Evolutionary conservation across 1,140 invertebrate genomes (phyloP).

Genomic region (Campodea augens): DNA sequence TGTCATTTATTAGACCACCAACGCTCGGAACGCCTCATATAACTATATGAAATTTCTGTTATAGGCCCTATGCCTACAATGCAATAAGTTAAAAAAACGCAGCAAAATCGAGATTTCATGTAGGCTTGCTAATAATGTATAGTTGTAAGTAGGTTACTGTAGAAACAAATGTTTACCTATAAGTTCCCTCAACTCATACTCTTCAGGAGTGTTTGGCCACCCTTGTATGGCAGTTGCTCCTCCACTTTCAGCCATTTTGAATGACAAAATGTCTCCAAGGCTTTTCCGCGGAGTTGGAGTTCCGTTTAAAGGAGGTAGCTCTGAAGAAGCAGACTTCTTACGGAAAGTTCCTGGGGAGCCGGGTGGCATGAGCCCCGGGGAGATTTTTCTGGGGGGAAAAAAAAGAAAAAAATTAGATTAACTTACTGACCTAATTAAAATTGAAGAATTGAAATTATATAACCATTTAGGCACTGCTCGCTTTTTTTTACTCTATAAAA

Average conservation of each 20-base stretch:
- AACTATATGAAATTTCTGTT: too few relatives aligned
- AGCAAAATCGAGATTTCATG: too few relatives aligned
- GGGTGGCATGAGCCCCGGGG: slow-evolving; percentile 36
- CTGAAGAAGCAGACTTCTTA: slow-evolving; percentile 32
- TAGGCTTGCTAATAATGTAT: too few relatives aligned
- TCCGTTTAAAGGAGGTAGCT: slow-evolving; percentile 15
- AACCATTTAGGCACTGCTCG: too few relatives aligned
- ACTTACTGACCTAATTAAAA: too few relatives aligned
- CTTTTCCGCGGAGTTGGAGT: slow-evolving; percentile 11
- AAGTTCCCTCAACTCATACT: slow-evolving; percentile 84
- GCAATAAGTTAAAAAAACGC: too few relatives aligned
- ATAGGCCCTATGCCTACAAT: too few relatives aligned
- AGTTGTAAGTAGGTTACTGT: too few relatives aligned
- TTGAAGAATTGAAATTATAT: too few relatives aligned
- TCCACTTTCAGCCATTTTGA: slow-evolving; percentile 47
- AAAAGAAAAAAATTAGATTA: not conserved
- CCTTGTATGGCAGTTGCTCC: slow-evolving; percentile 34
- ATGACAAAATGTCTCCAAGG: slow-evolving; percentile 37
- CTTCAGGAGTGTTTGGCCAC: slow-evolving; percentile 83
- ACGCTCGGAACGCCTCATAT: too few relatives aligned
- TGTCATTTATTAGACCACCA: too few relatives aligned
- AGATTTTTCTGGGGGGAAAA: slow-evolving; percentile 31
- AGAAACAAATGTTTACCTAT: slow-evolving; percentile 82
- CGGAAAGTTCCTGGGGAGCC: slow-evolving; percentile 43
- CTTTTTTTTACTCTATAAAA: too few relatives aligned